Base-by-base conservation (phyloP, 2,888 invertebrate species). In the Xestia c-nigrum region DNA sequence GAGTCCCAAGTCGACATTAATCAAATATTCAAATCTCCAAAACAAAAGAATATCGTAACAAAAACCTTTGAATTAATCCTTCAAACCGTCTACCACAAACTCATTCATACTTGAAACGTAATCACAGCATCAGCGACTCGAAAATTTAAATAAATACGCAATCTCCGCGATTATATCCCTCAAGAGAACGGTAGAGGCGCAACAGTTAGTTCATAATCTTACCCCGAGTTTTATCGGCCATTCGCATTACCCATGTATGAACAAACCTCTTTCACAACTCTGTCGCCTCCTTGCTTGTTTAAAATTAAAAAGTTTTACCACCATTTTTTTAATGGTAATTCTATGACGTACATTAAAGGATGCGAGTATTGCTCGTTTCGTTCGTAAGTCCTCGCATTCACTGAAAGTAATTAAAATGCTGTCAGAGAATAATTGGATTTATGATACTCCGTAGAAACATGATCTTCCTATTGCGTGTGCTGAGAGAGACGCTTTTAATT, bases 151-250 rank as follows among this genome's bases (percentile, higher is more conserved):
- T 93, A 91, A 94, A 91, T 89, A 87, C 88, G 87, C 91, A 89
- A 91, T 92, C 89, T 91, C 87, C 74, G 86, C 88, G 87, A 87
- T 85, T 78, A 89, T 91, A 88, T 83, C 47, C 69, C 81, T 73
- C 78, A 31, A 67, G 76, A 71, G 76, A 64, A 46, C 52, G 74
- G 66, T 78, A 59, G 46, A 87, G 88, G 88, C 92, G 95, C 95
- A 95, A 95, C 95, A 95, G 95, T 93, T 95, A 91, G 93, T 91
- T 91, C 89, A 91, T 94, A 91, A 93, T 91, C 89, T 87, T 80
- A 76, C 78, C 87, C 85, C 87, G 82, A 83, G 78, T 86, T 89
- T 82, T 86, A 87, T 88, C 86, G 84, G 85, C 85, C 83, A 72
- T 87, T 84, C 75, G 72, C 74, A 85, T 85, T 85, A 83, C 68